These are phyloP conservation scores for Agrotis ipsilon DNA, from an alignment of 2,888 invertebrate species.

Conservation along the genomic window DNA sequence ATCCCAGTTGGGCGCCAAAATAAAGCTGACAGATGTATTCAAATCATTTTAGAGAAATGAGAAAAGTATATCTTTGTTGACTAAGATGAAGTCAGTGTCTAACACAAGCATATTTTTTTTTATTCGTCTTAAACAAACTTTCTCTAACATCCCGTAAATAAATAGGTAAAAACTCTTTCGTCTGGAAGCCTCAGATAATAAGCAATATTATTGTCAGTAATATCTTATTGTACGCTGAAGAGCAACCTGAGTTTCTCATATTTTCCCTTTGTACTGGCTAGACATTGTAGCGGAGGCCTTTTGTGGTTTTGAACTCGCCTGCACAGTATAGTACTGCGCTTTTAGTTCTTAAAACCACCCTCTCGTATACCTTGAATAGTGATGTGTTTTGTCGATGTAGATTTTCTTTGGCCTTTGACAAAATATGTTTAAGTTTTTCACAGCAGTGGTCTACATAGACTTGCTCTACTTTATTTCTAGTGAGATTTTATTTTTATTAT, in stretches of 20 bases:
- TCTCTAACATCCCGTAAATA: neutral
- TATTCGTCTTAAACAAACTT: neutral
- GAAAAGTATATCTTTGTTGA: too few species aligned
- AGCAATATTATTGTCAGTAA: constrained; percentile 49
- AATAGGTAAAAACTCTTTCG: neutral
- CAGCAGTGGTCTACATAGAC: neutral
- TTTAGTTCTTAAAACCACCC: constrained; percentile 86
- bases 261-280: constrained; percentile 73
- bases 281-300: constrained; percentile 82
- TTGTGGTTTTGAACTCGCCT: constrained; percentile 82
- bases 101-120: too few species aligned
- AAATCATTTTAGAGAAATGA: too few species aligned
- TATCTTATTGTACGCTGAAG: constrained; percentile 56
- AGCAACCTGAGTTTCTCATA: constrained; percentile 67
- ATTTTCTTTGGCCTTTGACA: neutral
- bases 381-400: constrained; percentile 15
- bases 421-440: neutral
- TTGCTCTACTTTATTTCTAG: too few species aligned
- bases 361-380: constrained; percentile 54
- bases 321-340: constrained; percentile 79
- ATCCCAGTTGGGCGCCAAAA: too few species aligned
- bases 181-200: constrained; percentile 38
- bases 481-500: too few species aligned
- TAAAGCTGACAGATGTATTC: too few species aligned
- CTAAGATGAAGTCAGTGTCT: too few species aligned